These are phyloP conservation scores for Cossypha dichroa DNA, from an alignment of 2,797 vertebrate genomes.

Conservation along the genomic window DNA sequence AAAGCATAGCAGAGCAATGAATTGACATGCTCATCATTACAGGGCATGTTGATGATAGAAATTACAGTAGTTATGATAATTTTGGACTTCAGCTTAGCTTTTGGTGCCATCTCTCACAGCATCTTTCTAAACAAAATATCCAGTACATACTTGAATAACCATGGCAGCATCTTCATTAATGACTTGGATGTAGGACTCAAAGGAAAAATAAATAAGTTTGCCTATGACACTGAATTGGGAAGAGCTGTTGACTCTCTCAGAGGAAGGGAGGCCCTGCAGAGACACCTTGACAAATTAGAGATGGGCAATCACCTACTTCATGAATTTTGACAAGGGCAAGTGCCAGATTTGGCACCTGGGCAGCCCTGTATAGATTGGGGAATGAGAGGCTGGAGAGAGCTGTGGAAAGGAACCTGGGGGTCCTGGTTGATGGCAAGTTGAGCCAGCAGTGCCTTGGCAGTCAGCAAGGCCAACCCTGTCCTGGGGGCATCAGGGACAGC, in stretches of 20 bases:
- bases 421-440: rapidly evolving
- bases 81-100: not conserved
- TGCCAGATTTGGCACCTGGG: rapidly evolving
- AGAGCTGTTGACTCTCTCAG: not conserved
- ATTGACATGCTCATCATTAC: not conserved
- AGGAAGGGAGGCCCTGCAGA: not conserved
- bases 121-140: not conserved
- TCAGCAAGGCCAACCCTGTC: rapidly evolving
- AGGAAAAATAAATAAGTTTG: not conserved
- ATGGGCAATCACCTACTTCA: not conserved
- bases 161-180: not conserved
- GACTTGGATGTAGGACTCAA: not conserved
- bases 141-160: not conserved
- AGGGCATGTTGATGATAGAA: not conserved
- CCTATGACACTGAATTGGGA: too few species aligned
- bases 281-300: not conserved
- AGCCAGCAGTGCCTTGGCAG: not conserved
- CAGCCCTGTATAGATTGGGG: not conserved
- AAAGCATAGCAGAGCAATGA: not conserved
- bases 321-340: not conserved
- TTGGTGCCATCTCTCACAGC: not conserved
- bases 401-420: not conserved
- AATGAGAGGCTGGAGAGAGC: not conserved
- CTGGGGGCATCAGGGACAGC: not conserved
- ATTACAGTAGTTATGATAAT: not conserved